phyloP scores from a whole-genome alignment of 2,888 invertebrate species.

The Melanchra persicariae region DNA sequence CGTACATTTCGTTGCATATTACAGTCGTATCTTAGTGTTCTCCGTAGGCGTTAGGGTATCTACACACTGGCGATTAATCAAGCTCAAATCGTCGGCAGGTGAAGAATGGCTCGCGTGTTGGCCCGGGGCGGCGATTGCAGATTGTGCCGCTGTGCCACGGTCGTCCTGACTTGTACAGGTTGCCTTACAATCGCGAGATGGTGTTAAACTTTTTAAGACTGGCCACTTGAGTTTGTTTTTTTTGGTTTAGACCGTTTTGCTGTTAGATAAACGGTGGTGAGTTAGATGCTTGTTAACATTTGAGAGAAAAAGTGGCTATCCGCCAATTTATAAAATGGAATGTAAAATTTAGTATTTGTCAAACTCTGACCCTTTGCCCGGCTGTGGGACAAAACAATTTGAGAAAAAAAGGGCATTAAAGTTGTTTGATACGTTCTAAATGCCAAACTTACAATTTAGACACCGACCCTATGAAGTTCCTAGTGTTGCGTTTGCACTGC shows the following conservation, averaged over 20 bases:
- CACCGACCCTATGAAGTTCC: background rate
- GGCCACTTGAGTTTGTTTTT: constrained; percentile 23
- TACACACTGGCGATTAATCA: constrained; percentile 72
- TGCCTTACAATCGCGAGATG: constrained; percentile 57
- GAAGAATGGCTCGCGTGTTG: constrained; percentile 72
- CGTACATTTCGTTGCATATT: constrained; percentile 58
- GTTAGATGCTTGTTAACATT: constrained; percentile 14
- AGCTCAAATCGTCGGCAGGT: constrained; percentile 67
- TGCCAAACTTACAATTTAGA: no score
- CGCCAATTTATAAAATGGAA: no score
- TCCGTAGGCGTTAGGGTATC: constrained; percentile 69
- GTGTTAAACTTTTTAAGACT: constrained; percentile 49
- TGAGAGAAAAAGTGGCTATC: no score
- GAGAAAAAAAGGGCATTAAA: no score
- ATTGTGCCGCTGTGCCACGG: constrained; percentile 69
- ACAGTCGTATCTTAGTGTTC: constrained; percentile 54
- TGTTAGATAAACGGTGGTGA: constrained; percentile 3
- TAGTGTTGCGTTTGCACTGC: background rate
- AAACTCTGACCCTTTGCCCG: no score
- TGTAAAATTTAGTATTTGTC: no score
- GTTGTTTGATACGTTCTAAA: no score
- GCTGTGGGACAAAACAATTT: no score
- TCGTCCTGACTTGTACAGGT: constrained; percentile 53
- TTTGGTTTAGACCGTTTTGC: background rate
- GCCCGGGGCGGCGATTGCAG: constrained; percentile 73